Evolutionary conservation across 2,888 invertebrate species (phyloP).

Genomic region (Drosophila mulleri): DNA sequence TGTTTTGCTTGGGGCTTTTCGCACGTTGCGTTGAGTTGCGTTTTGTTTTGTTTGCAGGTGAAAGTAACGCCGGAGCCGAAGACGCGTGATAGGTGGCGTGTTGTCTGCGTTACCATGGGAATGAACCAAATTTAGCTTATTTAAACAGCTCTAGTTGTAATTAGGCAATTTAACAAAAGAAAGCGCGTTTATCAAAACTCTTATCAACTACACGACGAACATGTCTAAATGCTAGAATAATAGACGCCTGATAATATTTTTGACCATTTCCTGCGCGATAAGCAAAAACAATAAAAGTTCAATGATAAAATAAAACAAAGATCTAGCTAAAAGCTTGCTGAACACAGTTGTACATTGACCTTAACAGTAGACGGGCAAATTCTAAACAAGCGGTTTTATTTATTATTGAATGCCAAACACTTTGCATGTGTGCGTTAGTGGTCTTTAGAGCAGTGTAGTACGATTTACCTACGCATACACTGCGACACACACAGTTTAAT

Average conservation of each 20-base stretch:
- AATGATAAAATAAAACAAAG: slow-evolving; percentile 28
- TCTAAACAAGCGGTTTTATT: slow-evolving; percentile 9
- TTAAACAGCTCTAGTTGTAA: slow-evolving; percentile 3
- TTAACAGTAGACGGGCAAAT: slow-evolving; percentile 34
- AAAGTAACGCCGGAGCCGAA: slow-evolving; percentile 53
- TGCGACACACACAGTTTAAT: slow-evolving; percentile 17
- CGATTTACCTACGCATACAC: slow-evolving; percentile 7
- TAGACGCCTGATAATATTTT: slow-evolving; percentile 13
- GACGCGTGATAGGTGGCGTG: slow-evolving; percentile 71
- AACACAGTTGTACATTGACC: slow-evolving; percentile 66
- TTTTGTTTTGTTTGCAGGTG: slow-evolving; percentile 62
- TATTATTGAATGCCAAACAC: slow-evolving; percentile 9
- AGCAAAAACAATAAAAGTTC: slow-evolving; percentile 22
- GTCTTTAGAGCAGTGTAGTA: slow-evolving; percentile 12
- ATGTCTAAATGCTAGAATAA: slow-evolving; percentile 12
- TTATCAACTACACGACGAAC: slow-evolving; percentile 33
- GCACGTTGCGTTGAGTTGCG: slow-evolving; percentile 32
- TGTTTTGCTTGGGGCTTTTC: slow-evolving; percentile 52
- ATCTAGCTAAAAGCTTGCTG: slow-evolving; percentile 15
- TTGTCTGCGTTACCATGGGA: slow-evolving; percentile 29
- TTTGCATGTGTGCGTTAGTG: neutral
- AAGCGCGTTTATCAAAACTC: slow-evolving; percentile 2
- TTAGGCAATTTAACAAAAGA: neutral
- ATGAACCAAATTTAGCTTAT: slow-evolving; percentile 11
- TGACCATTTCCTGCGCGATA: slow-evolving; percentile 46